Evolutionary conservation across 2,113 vertebrate species (phyloP).

Genomic region (Dromiciops gliroides): DNA sequence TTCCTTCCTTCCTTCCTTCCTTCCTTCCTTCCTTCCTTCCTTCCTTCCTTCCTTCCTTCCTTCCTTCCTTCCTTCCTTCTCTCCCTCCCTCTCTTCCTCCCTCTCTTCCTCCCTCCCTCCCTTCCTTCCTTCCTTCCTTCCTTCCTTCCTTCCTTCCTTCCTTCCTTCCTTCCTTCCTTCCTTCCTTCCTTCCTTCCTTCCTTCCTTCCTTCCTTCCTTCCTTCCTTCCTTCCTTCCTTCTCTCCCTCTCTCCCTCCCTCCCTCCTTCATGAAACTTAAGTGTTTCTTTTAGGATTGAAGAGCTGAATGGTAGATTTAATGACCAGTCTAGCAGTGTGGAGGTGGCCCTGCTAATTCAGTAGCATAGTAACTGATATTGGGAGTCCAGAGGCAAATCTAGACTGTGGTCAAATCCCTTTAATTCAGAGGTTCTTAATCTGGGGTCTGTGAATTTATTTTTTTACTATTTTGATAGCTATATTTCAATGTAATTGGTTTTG

Average conservation of each 20-base stretch:
- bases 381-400: no score
- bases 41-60: no score
- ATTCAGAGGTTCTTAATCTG: background rate
- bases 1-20: constrained; percentile 5
- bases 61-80: no score
- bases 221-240: constrained; percentile 37
- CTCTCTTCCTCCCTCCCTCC: no score
- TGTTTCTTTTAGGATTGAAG: no score
- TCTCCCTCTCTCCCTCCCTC: background rate
- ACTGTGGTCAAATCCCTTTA: background rate
- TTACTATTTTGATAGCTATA: background rate
- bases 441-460: background rate
- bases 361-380: no score
- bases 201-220: constrained; percentile 35
- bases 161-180: constrained; percentile 22
- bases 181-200: constrained; percentile 35
- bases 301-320: no score
- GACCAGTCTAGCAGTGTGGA: background rate
- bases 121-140: background rate
- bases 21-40: constrained; percentile 1
- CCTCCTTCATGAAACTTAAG: no score
- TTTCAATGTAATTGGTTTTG: background rate
- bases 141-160: no score
- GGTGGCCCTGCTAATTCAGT: background rate
- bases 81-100: no score